phyloP scores from a whole-genome alignment of 1,140 invertebrate genomes.

The Drosophila dunni region DNA sequence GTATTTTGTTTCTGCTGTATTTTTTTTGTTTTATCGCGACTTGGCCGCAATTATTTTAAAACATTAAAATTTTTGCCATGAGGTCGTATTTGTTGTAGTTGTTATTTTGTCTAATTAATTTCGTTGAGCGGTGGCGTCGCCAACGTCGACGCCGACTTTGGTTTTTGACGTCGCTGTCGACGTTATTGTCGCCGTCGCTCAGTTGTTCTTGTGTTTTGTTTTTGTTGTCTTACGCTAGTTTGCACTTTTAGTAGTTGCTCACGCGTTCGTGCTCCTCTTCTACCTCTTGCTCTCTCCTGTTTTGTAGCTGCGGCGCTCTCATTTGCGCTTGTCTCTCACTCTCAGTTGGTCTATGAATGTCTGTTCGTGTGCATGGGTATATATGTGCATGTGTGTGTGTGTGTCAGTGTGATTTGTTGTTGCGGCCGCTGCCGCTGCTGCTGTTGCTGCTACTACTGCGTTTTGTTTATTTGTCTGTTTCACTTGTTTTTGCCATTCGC shows the following conservation, averaged over 20 bases:
- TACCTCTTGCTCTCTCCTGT: slow-evolving; percentile 21
- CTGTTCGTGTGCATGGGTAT: slow-evolving; percentile 9
- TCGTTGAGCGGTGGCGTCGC: slow-evolving; percentile 20
- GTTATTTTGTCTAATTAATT: slow-evolving; percentile 46
- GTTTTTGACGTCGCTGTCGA: background rate
- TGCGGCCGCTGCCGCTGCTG: slow-evolving; percentile 6
- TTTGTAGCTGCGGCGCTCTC: slow-evolving; percentile 18
- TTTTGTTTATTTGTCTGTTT: slow-evolving; percentile 68
- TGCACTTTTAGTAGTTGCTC: slow-evolving; percentile 49
- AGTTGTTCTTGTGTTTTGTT: slow-evolving; percentile 30
- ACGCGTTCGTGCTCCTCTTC: slow-evolving; percentile 31
- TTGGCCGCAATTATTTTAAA: slow-evolving; percentile 63
- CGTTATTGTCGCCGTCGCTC: background rate
- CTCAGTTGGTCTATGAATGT: slow-evolving; percentile 4
- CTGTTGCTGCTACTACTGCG: slow-evolving; percentile 41
- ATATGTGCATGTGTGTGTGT: slow-evolving; percentile 27
- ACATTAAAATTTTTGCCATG: slow-evolving; percentile 63
- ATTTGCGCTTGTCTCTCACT: slow-evolving; percentile 25
- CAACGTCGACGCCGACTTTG: background rate
- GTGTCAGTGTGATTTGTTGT: slow-evolving; percentile 27
- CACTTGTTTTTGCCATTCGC: slow-evolving; percentile 70
- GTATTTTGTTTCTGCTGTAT: slow-evolving; percentile 18
- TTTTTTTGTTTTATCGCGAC: slow-evolving; percentile 44
- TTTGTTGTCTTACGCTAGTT: slow-evolving; percentile 42
- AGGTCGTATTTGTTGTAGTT: slow-evolving; percentile 37